Evolutionary conservation across 2,113 vertebrate genomes (phyloP).

Genomic region (Anseranas semipalmata): DNA sequence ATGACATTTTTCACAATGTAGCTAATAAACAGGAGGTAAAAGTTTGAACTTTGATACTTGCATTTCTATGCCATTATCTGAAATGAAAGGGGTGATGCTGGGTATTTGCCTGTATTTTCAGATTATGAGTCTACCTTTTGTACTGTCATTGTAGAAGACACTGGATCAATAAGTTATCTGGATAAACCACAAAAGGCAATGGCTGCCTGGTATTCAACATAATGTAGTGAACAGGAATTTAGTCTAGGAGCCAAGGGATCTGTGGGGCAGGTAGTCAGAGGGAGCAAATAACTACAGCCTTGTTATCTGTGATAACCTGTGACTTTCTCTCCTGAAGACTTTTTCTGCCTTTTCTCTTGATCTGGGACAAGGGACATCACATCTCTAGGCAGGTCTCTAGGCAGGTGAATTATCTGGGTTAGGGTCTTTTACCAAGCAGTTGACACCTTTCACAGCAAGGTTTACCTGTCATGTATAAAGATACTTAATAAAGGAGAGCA

Average conservation of each 20-base stretch:
- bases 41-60: neutral
- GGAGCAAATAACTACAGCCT: neutral
- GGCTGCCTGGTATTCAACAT: neutral
- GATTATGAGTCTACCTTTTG: neutral
- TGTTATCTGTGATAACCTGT: neutral
- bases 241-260: neutral
- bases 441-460: neutral
- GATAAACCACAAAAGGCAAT: neutral
- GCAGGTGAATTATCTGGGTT: neutral
- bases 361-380: neutral
- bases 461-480: neutral
- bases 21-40: neutral
- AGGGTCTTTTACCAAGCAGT: neutral
- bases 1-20: neutral
- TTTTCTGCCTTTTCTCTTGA: neutral
- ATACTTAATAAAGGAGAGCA: neutral
- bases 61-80: neutral
- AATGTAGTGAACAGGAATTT: neutral
- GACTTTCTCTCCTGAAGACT: neutral
- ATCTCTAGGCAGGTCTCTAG: neutral
- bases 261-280: neutral
- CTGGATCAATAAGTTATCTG: neutral
- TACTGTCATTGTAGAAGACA: neutral
- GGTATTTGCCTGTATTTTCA: neutral
- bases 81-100: neutral